These are phyloP conservation scores for Merops nubicus DNA, from an alignment of 2,113 vertebrate species.

Conservation along the genomic window DNA sequence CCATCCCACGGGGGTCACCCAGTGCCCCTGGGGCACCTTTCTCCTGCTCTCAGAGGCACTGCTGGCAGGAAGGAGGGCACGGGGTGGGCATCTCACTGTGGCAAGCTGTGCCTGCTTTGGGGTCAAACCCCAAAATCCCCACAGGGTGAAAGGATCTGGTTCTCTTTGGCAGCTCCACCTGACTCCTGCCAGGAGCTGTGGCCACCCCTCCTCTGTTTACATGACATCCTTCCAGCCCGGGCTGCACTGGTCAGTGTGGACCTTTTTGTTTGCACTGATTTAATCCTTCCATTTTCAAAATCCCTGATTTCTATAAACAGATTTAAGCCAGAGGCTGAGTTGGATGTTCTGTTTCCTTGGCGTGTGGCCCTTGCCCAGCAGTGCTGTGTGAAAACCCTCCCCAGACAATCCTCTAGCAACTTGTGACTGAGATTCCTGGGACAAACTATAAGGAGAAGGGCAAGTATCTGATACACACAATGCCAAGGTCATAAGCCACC, in stretches of 20 bases:
- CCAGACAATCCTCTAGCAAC: background rate
- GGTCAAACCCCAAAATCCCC: background rate
- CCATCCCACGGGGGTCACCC: background rate
- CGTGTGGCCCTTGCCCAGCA: background rate
- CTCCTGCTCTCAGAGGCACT: background rate
- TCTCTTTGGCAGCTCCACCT: background rate
- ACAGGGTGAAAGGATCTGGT: accelerated
- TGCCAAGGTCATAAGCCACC: background rate
- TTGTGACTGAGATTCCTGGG: background rate
- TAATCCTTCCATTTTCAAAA: background rate
- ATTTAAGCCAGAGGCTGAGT: background rate
- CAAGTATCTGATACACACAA: background rate
- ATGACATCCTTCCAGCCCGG: background rate
- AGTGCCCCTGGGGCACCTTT: accelerated
- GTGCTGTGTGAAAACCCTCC: background rate
- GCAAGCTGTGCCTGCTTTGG: background rate
- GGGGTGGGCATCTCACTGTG: accelerated
- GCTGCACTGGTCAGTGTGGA: accelerated
- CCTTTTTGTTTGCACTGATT: slow-evolving; percentile 11
- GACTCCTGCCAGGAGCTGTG: background rate
- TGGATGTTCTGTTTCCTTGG: background rate
- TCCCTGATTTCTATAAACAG: background rate
- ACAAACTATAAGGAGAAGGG: background rate
- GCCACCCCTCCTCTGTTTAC: background rate
- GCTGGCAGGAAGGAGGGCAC: accelerated